These are phyloP conservation scores for Ephialtes manifestator DNA, from an alignment of 2,888 invertebrate species.

Conservation along the genomic window DNA sequence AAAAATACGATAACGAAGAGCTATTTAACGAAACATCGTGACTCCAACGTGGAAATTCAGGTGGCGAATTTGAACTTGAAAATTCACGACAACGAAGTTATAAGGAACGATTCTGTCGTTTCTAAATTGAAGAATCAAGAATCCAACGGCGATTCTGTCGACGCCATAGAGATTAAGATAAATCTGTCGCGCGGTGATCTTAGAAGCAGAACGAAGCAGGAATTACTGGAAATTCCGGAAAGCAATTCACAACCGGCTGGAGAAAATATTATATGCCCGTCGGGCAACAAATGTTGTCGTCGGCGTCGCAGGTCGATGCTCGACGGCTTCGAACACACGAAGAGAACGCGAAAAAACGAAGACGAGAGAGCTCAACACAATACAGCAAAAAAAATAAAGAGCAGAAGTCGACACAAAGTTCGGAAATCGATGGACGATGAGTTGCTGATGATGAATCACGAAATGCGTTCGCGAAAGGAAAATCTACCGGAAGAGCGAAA, in stretches of 20 bases:
- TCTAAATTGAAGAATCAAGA: constrained; percentile 68
- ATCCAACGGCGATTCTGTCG: constrained; percentile 71
- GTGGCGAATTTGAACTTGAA: constrained; percentile 80
- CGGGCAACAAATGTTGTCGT: constrained; percentile 61
- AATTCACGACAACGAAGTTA: constrained; percentile 74
- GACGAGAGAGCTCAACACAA: constrained; percentile 16
- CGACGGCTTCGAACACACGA: constrained; percentile 52
- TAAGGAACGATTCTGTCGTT: constrained; percentile 15
- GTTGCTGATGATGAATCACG: constrained; percentile 13
- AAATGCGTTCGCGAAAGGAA: constrained; percentile 36
- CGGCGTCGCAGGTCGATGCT: constrained; percentile 70
- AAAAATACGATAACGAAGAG: constrained; percentile 56
- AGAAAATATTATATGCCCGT: constrained; percentile 34
- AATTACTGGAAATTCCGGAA: background rate
- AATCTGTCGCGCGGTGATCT: constrained; percentile 82
- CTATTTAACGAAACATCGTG: constrained; percentile 66
- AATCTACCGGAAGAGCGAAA: constrained; percentile 2
- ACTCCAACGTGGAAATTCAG: constrained; percentile 80
- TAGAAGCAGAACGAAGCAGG: constrained; percentile 29
- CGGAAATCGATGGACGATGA: constrained; percentile 65
- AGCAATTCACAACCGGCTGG: background rate
- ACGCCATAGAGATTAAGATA: constrained; percentile 83
- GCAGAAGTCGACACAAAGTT: constrained; percentile 35
- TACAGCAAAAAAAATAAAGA: constrained; percentile 28
- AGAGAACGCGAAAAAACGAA: constrained; percentile 13